Conservation (phyloP, 2,888 invertebrate genomes). For the Trichogramma evanescens region DNA sequence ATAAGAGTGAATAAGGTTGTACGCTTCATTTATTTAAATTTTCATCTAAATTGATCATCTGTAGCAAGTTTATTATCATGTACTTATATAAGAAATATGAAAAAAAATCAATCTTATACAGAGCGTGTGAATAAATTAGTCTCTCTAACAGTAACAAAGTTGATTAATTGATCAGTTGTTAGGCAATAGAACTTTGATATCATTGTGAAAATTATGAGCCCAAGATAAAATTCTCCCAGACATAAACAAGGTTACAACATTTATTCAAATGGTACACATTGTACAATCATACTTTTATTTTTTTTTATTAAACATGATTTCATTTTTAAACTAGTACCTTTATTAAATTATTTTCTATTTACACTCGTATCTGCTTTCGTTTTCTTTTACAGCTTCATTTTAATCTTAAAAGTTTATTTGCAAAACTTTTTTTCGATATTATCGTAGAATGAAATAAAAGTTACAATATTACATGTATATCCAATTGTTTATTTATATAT, state of each 20-base stretch:
- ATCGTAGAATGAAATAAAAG: constrained; percentile 22
- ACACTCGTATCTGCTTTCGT: constrained; percentile 33
- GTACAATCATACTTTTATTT: not conserved
- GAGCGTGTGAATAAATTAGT: constrained; percentile 39
- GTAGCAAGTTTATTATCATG: constrained; percentile 25
- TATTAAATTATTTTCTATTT: constrained; percentile 38
- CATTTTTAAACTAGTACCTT: constrained; percentile 39
- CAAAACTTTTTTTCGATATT: constrained; percentile 19
- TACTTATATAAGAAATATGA: constrained; percentile 33
- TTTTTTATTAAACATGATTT: constrained; percentile 17
- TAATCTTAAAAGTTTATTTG: constrained; percentile 13
- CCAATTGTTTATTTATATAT: constrained; percentile 16
- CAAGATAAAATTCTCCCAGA: too few species aligned
- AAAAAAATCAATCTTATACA: constrained; percentile 37
- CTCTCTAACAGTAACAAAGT: constrained; percentile 33
- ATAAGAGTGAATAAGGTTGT: constrained; percentile 22
- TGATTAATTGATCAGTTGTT: constrained; percentile 28
- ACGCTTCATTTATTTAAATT: constrained; percentile 16
- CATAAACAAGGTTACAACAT: too few species aligned
- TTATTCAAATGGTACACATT: too few species aligned
- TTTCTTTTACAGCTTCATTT: constrained; percentile 16
- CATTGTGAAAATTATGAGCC: too few species aligned
- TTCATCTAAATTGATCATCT: constrained; percentile 25
- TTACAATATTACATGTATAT: constrained; percentile 18
- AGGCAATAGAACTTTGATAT: not conserved